Conservation (phyloP, 1,140 invertebrate species). For the Drosophila bipectinata region DNA sequence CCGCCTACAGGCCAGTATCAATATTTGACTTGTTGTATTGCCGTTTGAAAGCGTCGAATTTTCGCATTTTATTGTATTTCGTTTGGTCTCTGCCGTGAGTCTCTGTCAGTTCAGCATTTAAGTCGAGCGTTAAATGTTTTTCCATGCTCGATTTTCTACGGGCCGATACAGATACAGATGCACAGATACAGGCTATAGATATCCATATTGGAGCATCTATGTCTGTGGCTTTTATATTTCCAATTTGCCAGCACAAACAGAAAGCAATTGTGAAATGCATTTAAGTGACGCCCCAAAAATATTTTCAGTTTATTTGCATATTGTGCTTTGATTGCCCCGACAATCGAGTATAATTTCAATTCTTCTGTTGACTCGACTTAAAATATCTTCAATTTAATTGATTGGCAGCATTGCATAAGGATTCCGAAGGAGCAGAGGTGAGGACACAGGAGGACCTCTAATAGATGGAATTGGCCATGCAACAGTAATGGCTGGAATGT, state of each 20-base stretch:
- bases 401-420: conserved; percentile 44
- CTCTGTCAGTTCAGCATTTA: conserved; percentile 40
- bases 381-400: conserved; percentile 55
- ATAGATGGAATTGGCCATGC: conserved; percentile 29
- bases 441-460: conserved; percentile 9
- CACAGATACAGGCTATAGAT: neutral
- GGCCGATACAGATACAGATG: conserved; percentile 6
- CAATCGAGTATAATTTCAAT: conserved; percentile 52
- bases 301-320: conserved; percentile 60
- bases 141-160: conserved; percentile 61
- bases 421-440: conserved; percentile 2
- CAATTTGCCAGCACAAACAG: conserved; percentile 65
- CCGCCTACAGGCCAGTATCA: conserved; percentile 52
- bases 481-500: conserved; percentile 26
- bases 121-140: conserved; percentile 74
- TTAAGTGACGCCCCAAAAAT: conserved; percentile 56
- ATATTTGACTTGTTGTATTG: conserved; percentile 79
- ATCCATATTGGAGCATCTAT: conserved; percentile 41
- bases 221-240: conserved; percentile 52
- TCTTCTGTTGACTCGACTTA: conserved; percentile 35
- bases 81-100: conserved; percentile 31
- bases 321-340: conserved; percentile 26
- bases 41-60: conserved; percentile 47
- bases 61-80: conserved; percentile 35
- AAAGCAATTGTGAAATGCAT: conserved; percentile 69